Evolutionary conservation across 2,888 invertebrate species (phyloP), one percentile per base, ranked within the genome.

Genomic region (Eristalinus sepulchralis): DNA sequence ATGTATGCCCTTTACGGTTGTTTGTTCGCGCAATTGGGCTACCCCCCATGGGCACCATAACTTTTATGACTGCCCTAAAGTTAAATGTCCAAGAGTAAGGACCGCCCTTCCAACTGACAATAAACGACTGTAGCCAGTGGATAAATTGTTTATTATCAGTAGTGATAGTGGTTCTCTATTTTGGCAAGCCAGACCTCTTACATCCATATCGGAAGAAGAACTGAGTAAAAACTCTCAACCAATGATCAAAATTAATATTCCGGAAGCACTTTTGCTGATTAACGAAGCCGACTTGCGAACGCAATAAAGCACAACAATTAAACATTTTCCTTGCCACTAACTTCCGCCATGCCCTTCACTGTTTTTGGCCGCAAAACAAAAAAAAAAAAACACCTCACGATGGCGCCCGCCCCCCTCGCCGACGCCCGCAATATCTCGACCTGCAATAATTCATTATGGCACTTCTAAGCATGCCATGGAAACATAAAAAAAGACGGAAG

Each of bases 291-390:
- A 47, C 27, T 53, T 31, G 0, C 53, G 10, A 66, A 57, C 20
- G 34, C 57, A 68, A 57, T 68, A 68, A 68, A 68, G 55, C 13
- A 68, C 34, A 68, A 22, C n/a, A 55, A n/a, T 57, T 22, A 57
- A 57, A 68, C 20, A 67, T 67, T 67, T 31, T 33, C 20, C 53
- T 67, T 0, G 17, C 17, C 8, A 1, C 6, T 47, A 47, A 8
- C 6, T n/a, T 27, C n/a, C n/a, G 31, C 31, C n/a, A 60, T 2
- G n/a, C 47, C 9, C 10, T 47, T 8, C 24, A 66, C 47, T 27
- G 27, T 27, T 8, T 47, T 13, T 9, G 17, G n/a, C 3, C 2
- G 13, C 39, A n/a, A n/a, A n/a, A n/a, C n/a, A n/a, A n/a, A n/a
- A n/a, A n/a, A n/a, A n/a, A n/a, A 20, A 39, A 39, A 5, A 1